Conservation (phyloP, 2,888 invertebrate genomes). For the Drosophila vallismaia region DNA sequence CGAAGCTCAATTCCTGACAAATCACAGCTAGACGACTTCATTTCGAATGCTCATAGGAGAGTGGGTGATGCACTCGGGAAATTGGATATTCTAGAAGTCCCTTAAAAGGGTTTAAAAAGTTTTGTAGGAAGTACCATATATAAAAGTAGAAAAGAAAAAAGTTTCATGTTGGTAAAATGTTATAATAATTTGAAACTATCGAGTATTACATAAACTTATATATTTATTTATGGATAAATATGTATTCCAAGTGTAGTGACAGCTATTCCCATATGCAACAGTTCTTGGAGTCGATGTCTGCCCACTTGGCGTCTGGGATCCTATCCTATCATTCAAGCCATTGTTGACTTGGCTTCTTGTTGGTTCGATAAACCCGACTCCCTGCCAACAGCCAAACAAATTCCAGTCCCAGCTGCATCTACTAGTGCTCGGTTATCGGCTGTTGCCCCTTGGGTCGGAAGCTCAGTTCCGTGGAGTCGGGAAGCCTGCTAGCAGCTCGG, state of each 20-base stretch:
- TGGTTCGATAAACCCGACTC: constrained; percentile 72
- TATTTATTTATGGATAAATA: background rate
- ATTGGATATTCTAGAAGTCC: background rate
- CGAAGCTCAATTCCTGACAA: constrained; percentile 36
- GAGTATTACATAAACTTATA: too few species aligned
- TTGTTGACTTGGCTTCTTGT: constrained; percentile 58
- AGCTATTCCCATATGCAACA: constrained; percentile 40
- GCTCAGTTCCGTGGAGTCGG: constrained; percentile 53
- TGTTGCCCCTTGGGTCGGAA: constrained; percentile 1
- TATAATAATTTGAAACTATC: too few species aligned
- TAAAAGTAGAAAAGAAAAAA: too few species aligned
- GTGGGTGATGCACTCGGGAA: background rate
- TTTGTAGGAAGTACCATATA: background rate
- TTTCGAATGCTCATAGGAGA: constrained; percentile 16
- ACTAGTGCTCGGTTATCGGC: background rate
- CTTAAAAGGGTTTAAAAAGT: background rate
- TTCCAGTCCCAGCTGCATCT: constrained; percentile 34
- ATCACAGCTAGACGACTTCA: constrained; percentile 38
- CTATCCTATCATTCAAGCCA: constrained; percentile 5
- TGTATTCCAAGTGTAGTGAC: background rate
- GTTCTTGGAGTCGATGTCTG: constrained; percentile 18
- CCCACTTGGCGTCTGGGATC: constrained; percentile 2
- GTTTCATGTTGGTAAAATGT: too few species aligned
- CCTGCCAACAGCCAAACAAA: constrained; percentile 54
- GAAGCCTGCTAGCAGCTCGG: constrained; percentile 12